phyloP scores from a whole-genome alignment of 2,113 vertebrate genomes.

The Neotragus moschatus region DNA sequence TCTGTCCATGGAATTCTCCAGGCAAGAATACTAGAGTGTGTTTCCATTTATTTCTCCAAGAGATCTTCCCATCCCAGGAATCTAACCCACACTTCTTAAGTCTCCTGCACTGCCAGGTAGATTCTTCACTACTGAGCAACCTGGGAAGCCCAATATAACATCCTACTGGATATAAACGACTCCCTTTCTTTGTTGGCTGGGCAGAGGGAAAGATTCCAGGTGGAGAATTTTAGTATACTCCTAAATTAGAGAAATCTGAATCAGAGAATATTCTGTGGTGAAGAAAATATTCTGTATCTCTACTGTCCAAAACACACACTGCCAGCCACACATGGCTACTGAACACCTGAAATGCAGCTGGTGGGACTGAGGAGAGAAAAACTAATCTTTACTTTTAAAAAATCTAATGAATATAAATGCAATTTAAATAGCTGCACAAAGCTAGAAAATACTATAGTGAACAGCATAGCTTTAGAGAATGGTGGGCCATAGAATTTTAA shows the following conservation, averaged over 20 bases:
- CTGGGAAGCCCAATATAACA: not conserved
- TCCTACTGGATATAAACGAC: not conserved
- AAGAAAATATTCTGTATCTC: not conserved
- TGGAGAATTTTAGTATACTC: not conserved
- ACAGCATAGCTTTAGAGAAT: not conserved
- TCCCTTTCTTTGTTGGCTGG: not conserved
- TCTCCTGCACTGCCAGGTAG: not conserved
- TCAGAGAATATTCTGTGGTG: not conserved
- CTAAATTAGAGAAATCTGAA: not conserved
- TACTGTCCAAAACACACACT: not conserved
- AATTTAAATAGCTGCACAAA: not conserved
- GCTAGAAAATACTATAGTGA: not conserved
- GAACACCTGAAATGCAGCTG: not conserved
- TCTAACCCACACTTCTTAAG: not conserved
- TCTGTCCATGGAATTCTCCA: not conserved
- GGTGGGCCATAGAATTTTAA: not conserved
- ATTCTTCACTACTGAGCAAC: not conserved
- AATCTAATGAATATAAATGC: not conserved
- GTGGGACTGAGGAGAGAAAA: not conserved
- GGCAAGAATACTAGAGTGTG: not conserved
- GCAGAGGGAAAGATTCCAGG: not conserved
- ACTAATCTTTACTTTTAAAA: not conserved
- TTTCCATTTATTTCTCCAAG: not conserved
- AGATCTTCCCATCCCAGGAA: not conserved
- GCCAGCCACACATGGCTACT: not conserved